Conservation (phyloP, 2,888 invertebrate genomes). For the Pammene fasciana region DNA sequence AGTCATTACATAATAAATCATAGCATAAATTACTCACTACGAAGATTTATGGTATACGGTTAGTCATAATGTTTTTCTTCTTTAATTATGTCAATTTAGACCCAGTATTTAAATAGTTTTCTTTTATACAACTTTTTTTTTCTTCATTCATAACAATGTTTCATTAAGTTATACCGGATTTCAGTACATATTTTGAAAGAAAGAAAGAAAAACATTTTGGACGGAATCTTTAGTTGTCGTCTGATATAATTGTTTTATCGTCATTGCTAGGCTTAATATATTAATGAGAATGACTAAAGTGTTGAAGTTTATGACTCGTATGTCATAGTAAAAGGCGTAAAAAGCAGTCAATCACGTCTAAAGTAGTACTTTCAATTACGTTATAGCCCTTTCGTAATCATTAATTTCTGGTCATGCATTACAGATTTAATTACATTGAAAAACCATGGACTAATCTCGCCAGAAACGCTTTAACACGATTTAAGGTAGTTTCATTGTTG, state of each 20-base stretch:
- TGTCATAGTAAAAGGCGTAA: neutral
- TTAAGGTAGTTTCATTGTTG: conserved; percentile 45
- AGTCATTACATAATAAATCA: too few relatives aligned
- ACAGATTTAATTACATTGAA: conserved; percentile 22
- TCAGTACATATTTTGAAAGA: too few relatives aligned
- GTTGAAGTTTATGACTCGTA: neutral
- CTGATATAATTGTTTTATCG: too few relatives aligned
- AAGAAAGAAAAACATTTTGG: neutral
- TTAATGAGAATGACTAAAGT: neutral
- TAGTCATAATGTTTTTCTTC: neutral
- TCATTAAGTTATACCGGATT: neutral
- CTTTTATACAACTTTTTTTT: neutral
- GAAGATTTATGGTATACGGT: neutral
- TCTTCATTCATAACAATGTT: neutral
- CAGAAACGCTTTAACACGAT: conserved; percentile 10
- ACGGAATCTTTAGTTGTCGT: neutral
- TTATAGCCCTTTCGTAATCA: conserved; percentile 8
- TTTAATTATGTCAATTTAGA: neutral
- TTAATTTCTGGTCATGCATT: conserved; percentile 7
- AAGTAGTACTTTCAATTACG: conserved; percentile 9
- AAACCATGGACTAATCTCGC: conserved; percentile 5
- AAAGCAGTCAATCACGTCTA: neutral
- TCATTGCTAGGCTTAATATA: neutral
- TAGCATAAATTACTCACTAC: neutral
- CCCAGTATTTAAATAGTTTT: neutral